These are phyloP conservation scores for Macroramphosus scolopax DNA, from an alignment of 2,797 vertebrate genomes.

Conservation along the genomic window DNA sequence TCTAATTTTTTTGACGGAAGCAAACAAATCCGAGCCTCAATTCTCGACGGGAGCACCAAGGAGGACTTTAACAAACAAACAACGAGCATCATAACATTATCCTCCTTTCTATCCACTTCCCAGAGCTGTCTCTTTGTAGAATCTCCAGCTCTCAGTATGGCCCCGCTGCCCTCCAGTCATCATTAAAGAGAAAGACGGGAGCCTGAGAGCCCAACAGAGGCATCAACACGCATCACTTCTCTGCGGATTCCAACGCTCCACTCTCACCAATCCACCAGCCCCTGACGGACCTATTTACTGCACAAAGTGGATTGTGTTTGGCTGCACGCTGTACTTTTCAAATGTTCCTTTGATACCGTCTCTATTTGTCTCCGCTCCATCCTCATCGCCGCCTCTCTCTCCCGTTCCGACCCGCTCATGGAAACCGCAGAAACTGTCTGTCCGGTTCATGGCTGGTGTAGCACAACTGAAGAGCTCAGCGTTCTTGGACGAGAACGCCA, in stretches of 20 bases:
- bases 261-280: slow-evolving; percentile 59
- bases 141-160: slow-evolving; percentile 54
- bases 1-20: slow-evolving; percentile 11
- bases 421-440: too few relatives aligned
- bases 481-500: slow-evolving; percentile 42
- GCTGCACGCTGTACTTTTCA: slow-evolving; percentile 55
- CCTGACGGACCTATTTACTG: slow-evolving; percentile 70
- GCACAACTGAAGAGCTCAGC: slow-evolving; percentile 32
- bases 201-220: slow-evolving; percentile 55
- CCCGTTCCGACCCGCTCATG: slow-evolving; percentile 41
- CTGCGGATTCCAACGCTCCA: slow-evolving; percentile 47
- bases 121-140: slow-evolving; percentile 59
- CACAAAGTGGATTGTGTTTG: slow-evolving; percentile 64
- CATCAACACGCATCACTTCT: slow-evolving; percentile 70
- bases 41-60: slow-evolving; percentile 28
- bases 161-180: slow-evolving; percentile 70
- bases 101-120: slow-evolving; percentile 36
- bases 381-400: too few relatives aligned
- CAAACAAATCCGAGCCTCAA: slow-evolving; percentile 5
- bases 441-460: slow-evolving; percentile 30
- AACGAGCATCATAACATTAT: slow-evolving; percentile 46
- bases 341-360: slow-evolving; percentile 63
- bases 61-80: slow-evolving; percentile 54
- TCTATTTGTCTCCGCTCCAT: slow-evolving; percentile 31
- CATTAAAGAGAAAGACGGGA: slow-evolving; percentile 69